Base-by-base conservation (phyloP, 92 coral and sea anemone genomes). In the Zoanthus solanderi region DNA sequence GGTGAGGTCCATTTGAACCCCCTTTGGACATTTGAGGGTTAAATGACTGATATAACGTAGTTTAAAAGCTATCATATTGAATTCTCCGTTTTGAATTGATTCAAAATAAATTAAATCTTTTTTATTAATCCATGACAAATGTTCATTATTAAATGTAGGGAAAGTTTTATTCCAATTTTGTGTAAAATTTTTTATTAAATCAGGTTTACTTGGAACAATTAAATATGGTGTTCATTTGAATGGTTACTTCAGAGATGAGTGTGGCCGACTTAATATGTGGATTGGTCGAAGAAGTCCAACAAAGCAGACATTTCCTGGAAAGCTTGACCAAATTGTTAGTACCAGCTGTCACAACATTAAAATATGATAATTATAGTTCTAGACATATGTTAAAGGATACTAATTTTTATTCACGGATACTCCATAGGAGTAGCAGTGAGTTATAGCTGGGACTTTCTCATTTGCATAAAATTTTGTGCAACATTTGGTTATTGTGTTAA, bases 151-250 rank as follows among this genome's bases (percentile, higher is more conserved):
- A 2, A 30, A 1, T 29, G 44, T 79, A 60, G 12, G 13, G 9
- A 12, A 14, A 34, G 1, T 9, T 0, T 63, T 63, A 16, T 16
- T 6, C 2, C 4, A 63, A 16, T 16, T 6, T 63, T 16, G 7
- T 16, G 2, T 3, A 16, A 23, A 4, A 11, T 11, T 17, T 54
- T 56, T 73, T 47, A 11, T 17, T 53, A 23, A 23, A 60, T 17
- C 47, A 96, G 99, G 96, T 72, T 75, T 96, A 83, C 89, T 96
- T 74, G 99, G 99, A 3, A 79, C 92, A n/a, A 90, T 93, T 14
- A 96, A 84, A 61, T 95, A 95, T 79, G 99, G 99, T 63, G 99
- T 96, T 29, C 99, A 96, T 88, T 84, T 96, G 67, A 96, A 96
- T 86, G 99, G 99, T 6, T 96, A 93, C 87, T 90, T 76, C 71